Evolutionary conservation across 64 coral and sea anemone genomes (phyloP), one percentile per base, ranked within the genome.

Genomic region (Dendronephthya gigantea): DNA sequence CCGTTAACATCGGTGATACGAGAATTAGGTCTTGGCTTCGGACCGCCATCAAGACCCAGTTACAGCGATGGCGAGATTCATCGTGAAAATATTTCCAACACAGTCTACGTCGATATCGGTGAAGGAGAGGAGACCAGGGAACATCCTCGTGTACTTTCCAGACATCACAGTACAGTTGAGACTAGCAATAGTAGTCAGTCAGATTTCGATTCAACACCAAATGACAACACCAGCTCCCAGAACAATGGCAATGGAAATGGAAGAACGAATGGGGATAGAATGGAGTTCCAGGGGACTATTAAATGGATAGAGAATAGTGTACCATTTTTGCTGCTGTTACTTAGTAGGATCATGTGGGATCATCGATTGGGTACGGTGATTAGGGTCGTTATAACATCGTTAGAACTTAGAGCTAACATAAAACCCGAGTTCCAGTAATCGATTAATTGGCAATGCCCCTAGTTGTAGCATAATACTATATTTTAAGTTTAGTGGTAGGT

Each of bases 311-410:
- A 98, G 49, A 98, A 90, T 58, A 98, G 95, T 35, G 84, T 98
- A 40, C 95, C 95, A 4, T 98, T 98, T 56, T 92, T 93, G 15
- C 49, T 98, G 14, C 34, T 98, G 59, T 83, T 98, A 23, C 82
- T 98, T n/a, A 98, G 95, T 82, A 86, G 95, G 85, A 98, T 98
- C 37, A 98, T 98, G 95, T 98, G 95, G 95, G 95, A 98, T 25
- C 95, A 98, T 88, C 85, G 95, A 82, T 49, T 98, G 79, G 92
- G 91, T 98, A 83, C 76, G 92, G 88, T 37, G 39, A 40, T 12
- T 48, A 65, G 8, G 40, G 9, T n/a, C 14, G 23, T 33, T 12
- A 33, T 38, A 36, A 9, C n/a, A 7, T 25, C 19, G 41, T 45
- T 45, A 45, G 41, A 45, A 45, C 11, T 45, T 45, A 45, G n/a